Base-by-base conservation (phyloP, 2,797 vertebrate genomes). In the Holocentrus rufus region DNA sequence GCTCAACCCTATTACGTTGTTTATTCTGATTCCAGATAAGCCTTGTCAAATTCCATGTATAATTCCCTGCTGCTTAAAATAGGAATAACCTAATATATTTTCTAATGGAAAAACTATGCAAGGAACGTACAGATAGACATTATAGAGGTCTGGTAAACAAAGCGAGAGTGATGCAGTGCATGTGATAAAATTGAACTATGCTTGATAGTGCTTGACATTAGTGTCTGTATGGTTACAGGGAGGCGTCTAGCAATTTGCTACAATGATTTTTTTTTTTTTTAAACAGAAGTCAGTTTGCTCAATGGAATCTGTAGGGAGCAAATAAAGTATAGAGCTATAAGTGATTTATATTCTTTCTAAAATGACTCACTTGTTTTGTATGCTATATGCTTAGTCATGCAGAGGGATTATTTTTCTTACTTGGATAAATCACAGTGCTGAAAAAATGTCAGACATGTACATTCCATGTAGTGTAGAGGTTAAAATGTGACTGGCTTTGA, bases 371-470 rank as follows among this genome's bases (percentile, higher is more conserved):
- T 72, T 63, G 15, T 74, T 62, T 56, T 61, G 13, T 73, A 22
- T 67, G 47, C 42, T 81, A 62, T 76, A n/a, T 73, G 9, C 17
- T 58, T 69, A 52, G 34, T 70, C 18, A 53, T 58, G 57, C 23
- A 76, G 39, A 58, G 20, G 10, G 53, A 10, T 50, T 64, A 76
- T 11, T 54, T 18, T 52, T 77, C 31, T 65, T 55, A 7, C 55
- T 69, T 73, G n/a, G 65, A n/a, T 67, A 53, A 74, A 58, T 77
- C 14, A 76, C 74, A 49, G 65, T 69, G 66, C 59, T 78, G 47
- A 74, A 80, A 85, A 74, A 65, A 61, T 23, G 85, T 81, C 11
- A n/a, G 72, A 79, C 62, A 49, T 77, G 27, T 71, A 39, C 15
- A 47, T 75, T 72, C 13, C 65, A 23, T 77, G 31, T 65, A 61